These are phyloP conservation scores for Melanitta fusca DNA, from an alignment of 2,797 vertebrate species.

Conservation along the genomic window DNA sequence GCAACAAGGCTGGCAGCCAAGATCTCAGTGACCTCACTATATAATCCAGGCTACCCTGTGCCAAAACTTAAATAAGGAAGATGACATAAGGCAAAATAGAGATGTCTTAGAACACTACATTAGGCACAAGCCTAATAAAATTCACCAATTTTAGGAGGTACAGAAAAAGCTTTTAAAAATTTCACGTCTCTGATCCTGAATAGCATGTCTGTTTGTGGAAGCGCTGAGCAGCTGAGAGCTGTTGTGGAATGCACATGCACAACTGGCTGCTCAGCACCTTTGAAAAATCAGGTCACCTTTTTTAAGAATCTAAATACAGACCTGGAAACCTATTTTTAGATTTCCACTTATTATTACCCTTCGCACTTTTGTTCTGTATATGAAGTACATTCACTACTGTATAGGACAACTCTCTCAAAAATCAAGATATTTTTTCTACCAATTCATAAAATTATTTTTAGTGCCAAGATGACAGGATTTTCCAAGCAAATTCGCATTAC, in stretches of 20 bases:
- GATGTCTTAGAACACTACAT: neutral
- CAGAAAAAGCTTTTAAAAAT: neutral
- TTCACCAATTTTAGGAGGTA: neutral
- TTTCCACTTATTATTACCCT: neutral
- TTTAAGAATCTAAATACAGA: neutral
- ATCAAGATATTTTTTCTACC: neutral
- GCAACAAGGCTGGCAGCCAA: neutral
- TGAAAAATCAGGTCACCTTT: neutral
- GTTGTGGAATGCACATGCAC: fast-evolving
- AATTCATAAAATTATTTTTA: neutral
- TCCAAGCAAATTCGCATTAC: neutral
- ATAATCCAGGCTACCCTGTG: neutral
- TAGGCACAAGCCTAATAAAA: neutral
- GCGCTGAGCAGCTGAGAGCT: fast-evolving
- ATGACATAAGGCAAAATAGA: neutral
- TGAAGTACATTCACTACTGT: neutral
- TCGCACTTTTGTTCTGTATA: neutral
- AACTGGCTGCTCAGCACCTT: neutral
- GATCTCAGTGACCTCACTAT: neutral
- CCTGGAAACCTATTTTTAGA: neutral
- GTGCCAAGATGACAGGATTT: neutral
- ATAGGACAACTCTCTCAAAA: neutral
- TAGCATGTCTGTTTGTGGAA: neutral
- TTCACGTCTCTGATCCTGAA: neutral
- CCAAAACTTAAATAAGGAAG: neutral